Evolutionary conservation across 2,888 invertebrate species (phyloP).

Genomic region (Noctua pronuba): DNA sequence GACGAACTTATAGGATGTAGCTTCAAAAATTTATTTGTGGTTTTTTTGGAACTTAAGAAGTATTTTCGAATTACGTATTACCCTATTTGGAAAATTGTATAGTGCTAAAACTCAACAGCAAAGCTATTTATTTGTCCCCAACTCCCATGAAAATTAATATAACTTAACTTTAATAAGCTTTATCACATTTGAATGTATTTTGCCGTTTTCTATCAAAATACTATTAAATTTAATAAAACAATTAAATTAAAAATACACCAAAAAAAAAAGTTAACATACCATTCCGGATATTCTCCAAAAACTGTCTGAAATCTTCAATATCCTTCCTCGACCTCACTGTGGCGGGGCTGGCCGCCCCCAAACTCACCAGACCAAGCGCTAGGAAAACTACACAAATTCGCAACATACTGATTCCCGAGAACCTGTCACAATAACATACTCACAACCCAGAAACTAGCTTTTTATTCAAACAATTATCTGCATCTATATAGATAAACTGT

Average conservation of each 20-base stretch:
- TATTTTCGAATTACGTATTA: neutral
- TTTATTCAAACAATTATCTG: constrained; percentile 67
- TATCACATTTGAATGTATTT: neutral
- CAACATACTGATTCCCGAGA: constrained; percentile 72
- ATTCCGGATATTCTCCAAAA: constrained; percentile 79
- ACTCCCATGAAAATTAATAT: neutral
- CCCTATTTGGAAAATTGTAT: neutral
- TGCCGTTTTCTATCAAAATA: neutral
- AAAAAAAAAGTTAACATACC: constrained; percentile 70
- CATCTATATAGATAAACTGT: constrained; percentile 59
- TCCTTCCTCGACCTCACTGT: constrained; percentile 78
- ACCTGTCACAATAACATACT: constrained; percentile 25
- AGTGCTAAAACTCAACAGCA: neutral
- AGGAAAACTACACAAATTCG: constrained; percentile 54
- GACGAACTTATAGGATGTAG: too few relatives aligned
- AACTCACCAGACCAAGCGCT: constrained; percentile 71
- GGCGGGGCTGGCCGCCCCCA: constrained; percentile 75
- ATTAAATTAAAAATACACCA: neutral
- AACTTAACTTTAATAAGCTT: neutral
- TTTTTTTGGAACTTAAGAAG: neutral
- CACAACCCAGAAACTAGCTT: constrained; percentile 32
- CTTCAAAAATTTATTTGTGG: too few relatives aligned
- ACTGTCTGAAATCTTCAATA: constrained; percentile 80
- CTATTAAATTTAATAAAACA: neutral
- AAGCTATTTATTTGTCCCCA: neutral